Evolutionary conservation across 2,797 vertebrate genomes (phyloP), one percentile per base, ranked within the genome.

Genomic region (Scyliorhinus canicula): DNA sequence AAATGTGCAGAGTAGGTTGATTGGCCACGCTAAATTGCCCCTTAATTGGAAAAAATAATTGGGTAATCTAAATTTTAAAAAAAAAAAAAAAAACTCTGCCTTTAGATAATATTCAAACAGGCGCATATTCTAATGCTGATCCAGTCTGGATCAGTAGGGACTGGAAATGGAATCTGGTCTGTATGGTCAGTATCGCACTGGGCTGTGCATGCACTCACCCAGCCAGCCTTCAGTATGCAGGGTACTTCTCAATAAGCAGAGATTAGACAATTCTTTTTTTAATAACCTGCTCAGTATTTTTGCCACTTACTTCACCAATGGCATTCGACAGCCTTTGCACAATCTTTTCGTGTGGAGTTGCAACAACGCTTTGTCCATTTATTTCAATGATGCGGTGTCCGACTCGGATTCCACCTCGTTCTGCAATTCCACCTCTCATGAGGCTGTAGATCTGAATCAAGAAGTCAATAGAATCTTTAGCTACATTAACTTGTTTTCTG

Each of bases 311-410:
- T 98, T 99, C 98, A 0, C 98, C 98, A 0, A 98, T 97, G 0
- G 99, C 98, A 95, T 98, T 98, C 0, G 98, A 98, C 63, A 99
- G 98, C 86, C 98, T 98, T 95, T 98, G 97, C 95, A 99, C 99
- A 96, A 99, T 99, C 95, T 98, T 99, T 4, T 98, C 98, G 0
- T 99, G 99, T 0, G 98, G 96, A 0, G 97, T 99, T 95, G 99
- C 99, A 82, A 99, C 99, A 40, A 99, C 98, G 0, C 99, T 99
- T 96, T 99, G 99, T 60, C 98, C 99, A 0, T 99, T 99, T 97
- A 99, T 99, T 97, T 99, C 99, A 0, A 99, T 99, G 97, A 99
- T 99, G 95, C 98, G 98, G 95, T 99, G 99, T 0, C 99, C 99
- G 5, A 99, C 99, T 0, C 99, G 98, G 95, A 99, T 98, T 24